These are phyloP conservation scores for Pteromalus puparum DNA, from an alignment of 1,140 invertebrate species.

Conservation along the genomic window DNA sequence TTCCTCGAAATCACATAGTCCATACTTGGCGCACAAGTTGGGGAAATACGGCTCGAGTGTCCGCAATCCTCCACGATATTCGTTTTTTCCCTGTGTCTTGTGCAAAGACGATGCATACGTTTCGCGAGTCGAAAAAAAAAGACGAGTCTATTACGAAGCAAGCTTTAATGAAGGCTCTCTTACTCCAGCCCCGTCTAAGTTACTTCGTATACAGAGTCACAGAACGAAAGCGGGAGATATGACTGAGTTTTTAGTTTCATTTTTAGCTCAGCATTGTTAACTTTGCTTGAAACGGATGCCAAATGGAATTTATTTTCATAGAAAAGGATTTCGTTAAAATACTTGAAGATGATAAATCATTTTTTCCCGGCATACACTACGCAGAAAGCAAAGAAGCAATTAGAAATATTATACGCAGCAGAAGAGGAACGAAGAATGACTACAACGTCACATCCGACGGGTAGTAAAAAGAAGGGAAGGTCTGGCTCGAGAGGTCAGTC, in stretches of 20 bases:
- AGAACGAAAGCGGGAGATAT: too few relatives aligned
- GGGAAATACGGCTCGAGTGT: not conserved
- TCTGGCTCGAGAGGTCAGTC: not conserved
- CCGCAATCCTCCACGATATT: not conserved
- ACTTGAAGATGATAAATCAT: too few relatives aligned
- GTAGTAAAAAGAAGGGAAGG: not conserved
- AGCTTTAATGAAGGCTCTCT: not conserved
- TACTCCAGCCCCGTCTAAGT: not conserved
- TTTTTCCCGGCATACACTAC: too few relatives aligned
- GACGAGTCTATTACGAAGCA: not conserved
- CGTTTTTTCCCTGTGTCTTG: not conserved
- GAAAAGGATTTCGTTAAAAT: too few relatives aligned
- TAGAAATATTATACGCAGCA: too few relatives aligned
- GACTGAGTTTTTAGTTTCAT: not conserved
- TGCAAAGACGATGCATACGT: conserved; percentile 6
- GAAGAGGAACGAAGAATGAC: too few relatives aligned
- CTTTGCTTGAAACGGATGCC: not conserved
- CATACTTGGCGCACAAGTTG: not conserved
- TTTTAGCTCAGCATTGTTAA: not conserved
- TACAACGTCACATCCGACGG: not conserved
- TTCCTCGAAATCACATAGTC: not conserved
- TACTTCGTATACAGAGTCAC: not conserved
- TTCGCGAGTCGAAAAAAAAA: not conserved
- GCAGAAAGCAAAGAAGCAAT: too few relatives aligned
- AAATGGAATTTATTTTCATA: too few relatives aligned